A percentile compares a stretch with the other conserved stretches of the same genome.
Evolutionary conservation across 2,113 vertebrate genomes (phyloP).

Genomic region (Phalacrocorax aristotelis): DNA sequence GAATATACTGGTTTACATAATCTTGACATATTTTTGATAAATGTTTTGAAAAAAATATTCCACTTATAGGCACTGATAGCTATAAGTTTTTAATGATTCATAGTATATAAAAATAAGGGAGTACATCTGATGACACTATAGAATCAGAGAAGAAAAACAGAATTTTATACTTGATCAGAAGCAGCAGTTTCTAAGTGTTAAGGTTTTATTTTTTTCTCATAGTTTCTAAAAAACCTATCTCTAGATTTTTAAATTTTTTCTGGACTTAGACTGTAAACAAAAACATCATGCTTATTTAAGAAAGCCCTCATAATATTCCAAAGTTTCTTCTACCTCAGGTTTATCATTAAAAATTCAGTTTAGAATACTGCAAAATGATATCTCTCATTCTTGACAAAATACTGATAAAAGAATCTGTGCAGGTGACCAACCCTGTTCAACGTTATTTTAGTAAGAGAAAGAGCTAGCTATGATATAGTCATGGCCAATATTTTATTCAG

Average conservation of each 20-base stretch:
- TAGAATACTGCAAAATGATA: background rate
- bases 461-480: background rate
- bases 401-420: background rate
- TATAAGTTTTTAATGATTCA: background rate
- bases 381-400: background rate
- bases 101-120: rapidly evolving
- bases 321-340: background rate
- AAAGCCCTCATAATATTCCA: background rate
- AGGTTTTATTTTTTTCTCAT: background rate
- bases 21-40: background rate
- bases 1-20: background rate
- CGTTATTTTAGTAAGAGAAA: background rate
- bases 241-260: background rate
- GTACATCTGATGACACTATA: background rate
- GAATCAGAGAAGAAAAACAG: background rate
- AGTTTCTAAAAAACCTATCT: background rate
- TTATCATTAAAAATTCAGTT: background rate
- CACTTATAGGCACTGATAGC: background rate
- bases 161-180: background rate
- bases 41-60: rapidly evolving
- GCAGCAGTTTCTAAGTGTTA: background rate
- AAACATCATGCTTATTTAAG: background rate
- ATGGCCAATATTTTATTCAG: background rate
- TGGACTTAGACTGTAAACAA: background rate
- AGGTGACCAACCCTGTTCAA: background rate